Evolutionary conservation across 1,140 invertebrate species (phyloP).

Genomic region (Megathymus violae): DNA sequence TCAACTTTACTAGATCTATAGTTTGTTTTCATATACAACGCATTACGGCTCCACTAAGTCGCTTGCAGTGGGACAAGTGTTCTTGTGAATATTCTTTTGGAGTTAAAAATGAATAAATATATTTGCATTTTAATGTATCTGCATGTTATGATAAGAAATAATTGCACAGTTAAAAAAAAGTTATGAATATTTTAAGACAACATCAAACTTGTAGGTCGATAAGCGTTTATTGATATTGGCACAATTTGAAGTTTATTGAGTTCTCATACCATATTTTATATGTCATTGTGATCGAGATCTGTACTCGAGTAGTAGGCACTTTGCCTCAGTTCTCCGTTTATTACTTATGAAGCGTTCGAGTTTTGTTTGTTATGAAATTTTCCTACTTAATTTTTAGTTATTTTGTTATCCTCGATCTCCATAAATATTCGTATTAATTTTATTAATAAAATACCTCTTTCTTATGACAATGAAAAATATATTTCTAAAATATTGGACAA

Average conservation of each 20-base stretch:
- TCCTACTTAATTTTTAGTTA: constrained; percentile 6
- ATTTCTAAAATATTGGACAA: not conserved
- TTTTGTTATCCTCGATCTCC: constrained; percentile 5
- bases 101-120: constrained; percentile 24
- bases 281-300: not conserved
- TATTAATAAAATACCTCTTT: not conserved
- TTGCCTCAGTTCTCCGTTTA: not conserved
- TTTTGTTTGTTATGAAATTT: constrained; percentile 4
- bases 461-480: not conserved
- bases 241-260: constrained; percentile 7
- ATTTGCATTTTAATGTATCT: constrained; percentile 28
- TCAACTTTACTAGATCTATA: no score
- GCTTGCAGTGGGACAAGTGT: constrained; percentile 19
- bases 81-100: constrained; percentile 13
- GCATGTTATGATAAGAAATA: constrained; percentile 14
- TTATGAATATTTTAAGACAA: constrained; percentile 11
- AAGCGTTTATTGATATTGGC: constrained; percentile 17
- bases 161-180: constrained; percentile 25
- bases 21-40: not conserved
- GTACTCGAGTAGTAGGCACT: not conserved
- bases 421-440: not conserved
- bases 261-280: not conserved
- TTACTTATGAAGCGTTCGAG: constrained; percentile 2
- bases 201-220: constrained; percentile 9
- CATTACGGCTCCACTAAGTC: not conserved